Percentiles rank a stretch among this genome's conserved stretches.
Evolutionary conservation across 2,113 vertebrate genomes (phyloP).

Genomic region (Leptodactylus fuscus): DNA sequence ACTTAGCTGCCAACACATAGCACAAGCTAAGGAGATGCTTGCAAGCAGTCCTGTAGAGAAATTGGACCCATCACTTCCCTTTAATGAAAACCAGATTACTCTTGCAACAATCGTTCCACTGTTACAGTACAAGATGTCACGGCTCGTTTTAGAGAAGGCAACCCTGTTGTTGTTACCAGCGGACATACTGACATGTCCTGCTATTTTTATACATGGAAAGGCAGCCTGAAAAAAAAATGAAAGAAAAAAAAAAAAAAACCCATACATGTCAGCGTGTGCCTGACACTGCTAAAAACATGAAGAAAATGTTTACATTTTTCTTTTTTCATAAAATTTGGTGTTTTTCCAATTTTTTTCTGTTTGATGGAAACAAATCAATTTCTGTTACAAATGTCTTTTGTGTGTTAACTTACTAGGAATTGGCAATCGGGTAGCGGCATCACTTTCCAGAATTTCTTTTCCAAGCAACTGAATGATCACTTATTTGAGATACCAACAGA

Average conservation of each 20-base stretch:
- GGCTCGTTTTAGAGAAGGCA: conserved; percentile 61
- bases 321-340: neutral
- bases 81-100: conserved; percentile 85
- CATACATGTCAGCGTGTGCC: neutral
- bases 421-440: neutral
- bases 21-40: conserved; percentile 68
- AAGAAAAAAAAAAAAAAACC: neutral
- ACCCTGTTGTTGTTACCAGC: conserved; percentile 53
- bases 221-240: neutral
- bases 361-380: neutral
- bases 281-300: neutral
- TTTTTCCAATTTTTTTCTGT: neutral
- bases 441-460: neutral
- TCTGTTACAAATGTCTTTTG: neutral
- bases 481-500: too few species aligned
- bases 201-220: conserved; percentile 41
- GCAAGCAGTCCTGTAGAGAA: conserved; percentile 74
- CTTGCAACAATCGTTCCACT: conserved; percentile 76
- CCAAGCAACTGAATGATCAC: neutral
- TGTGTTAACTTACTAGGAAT: neutral
- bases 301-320: neutral
- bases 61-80: conserved; percentile 70
- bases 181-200: conserved; percentile 31
- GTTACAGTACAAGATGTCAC: conserved; percentile 72
- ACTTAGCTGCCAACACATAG: conserved; percentile 69